phyloP scores from a whole-genome alignment of 2,888 invertebrate genomes.

The Drosophila mimica region DNA sequence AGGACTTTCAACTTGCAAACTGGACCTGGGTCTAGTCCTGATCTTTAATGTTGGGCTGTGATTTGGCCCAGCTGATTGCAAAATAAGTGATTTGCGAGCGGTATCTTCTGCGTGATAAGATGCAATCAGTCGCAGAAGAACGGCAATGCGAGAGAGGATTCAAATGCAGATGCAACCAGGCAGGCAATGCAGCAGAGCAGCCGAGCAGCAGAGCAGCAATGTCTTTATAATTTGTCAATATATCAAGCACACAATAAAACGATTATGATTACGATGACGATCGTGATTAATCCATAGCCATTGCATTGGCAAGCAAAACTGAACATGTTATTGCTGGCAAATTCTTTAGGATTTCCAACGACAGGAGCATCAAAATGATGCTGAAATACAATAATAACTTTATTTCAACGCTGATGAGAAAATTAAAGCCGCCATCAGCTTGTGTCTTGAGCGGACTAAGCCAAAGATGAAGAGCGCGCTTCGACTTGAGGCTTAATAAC shows the following conservation, averaged over 20 bases:
- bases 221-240: conserved; percentile 76
- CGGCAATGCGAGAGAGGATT: neutral
- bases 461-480: conserved; percentile 39
- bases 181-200: neutral
- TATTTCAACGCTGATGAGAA: conserved; percentile 73
- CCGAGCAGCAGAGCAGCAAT: conserved; percentile 20
- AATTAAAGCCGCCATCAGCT: conserved; percentile 69
- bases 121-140: conserved; percentile 61
- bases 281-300: conserved; percentile 18
- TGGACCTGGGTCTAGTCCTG: conserved; percentile 24
- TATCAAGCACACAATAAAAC: conserved; percentile 76
- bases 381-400: conserved; percentile 75
- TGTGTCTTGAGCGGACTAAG: conserved; percentile 34
- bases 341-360: conserved; percentile 43
- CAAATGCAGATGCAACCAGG: conserved; percentile 1
- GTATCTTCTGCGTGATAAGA: conserved; percentile 69
- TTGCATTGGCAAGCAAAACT: conserved; percentile 39
- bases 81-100: conserved; percentile 73
- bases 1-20: neutral
- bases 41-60: conserved; percentile 9
- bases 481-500: conserved; percentile 83
- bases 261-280: conserved; percentile 18
- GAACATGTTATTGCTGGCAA: conserved; percentile 22
- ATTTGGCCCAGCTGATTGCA: conserved; percentile 64
- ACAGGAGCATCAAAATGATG: conserved; percentile 39